These are phyloP conservation scores for Apotomis capreana DNA, from an alignment of 2,888 invertebrate species.

Conservation along the genomic window DNA sequence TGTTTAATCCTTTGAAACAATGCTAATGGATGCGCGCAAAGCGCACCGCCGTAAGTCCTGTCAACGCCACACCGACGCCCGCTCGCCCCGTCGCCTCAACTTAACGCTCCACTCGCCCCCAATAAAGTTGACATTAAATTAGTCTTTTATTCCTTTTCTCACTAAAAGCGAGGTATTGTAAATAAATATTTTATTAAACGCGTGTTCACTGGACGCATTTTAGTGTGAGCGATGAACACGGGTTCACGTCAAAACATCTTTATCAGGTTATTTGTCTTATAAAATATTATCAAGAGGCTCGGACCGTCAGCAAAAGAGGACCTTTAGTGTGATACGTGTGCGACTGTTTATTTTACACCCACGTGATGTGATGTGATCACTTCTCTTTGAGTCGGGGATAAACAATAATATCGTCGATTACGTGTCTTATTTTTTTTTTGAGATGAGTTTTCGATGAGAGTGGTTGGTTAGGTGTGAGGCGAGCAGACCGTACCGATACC, in stretches of 20 bases:
- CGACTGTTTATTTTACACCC: constrained; percentile 81
- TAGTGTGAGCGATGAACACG: constrained; percentile 83
- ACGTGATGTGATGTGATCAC: constrained; percentile 73
- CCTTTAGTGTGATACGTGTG: constrained; percentile 75
- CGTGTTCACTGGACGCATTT: constrained; percentile 81
- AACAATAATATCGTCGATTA: constrained; percentile 82
- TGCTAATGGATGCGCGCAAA: constrained; percentile 81
- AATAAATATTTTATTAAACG: constrained; percentile 81
- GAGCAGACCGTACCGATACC: constrained; percentile 66
- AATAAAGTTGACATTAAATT: constrained; percentile 82
- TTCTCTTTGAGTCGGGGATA: constrained; percentile 76
- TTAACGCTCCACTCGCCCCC: constrained; percentile 79
- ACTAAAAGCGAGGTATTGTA: constrained; percentile 74
- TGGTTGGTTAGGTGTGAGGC: constrained; percentile 67
- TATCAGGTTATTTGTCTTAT: constrained; percentile 84
- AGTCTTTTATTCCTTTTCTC: constrained; percentile 74
- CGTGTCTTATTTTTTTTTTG: constrained; percentile 78
- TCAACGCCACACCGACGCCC: constrained; percentile 61
- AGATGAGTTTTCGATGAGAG: constrained; percentile 71
- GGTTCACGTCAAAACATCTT: constrained; percentile 84
- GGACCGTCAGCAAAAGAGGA: constrained; percentile 82
- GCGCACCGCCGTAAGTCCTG: constrained; percentile 73
- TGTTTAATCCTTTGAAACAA: constrained; percentile 82
- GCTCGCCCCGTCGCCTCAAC: constrained; percentile 69
- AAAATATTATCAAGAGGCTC: constrained; percentile 83